A percentile compares a stretch with the other conserved stretches of the same genome.
phyloP scores from a whole-genome alignment of 2,797 vertebrate species.

The Oreonectes daqikongensis region DNA sequence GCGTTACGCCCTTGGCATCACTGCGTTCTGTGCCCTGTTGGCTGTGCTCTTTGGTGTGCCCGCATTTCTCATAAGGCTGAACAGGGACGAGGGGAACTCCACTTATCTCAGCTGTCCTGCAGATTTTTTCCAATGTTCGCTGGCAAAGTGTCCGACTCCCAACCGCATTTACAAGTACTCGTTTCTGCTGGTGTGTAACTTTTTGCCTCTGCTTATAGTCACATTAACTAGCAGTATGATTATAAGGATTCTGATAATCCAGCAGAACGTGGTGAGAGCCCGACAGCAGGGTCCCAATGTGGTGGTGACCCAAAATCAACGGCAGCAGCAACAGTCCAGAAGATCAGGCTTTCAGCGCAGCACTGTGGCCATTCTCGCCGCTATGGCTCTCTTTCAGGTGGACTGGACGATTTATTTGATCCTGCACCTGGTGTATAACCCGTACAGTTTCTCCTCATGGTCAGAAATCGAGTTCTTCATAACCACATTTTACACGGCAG shows the following conservation, averaged over 20 bases:
- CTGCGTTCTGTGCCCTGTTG: conserved; percentile 55
- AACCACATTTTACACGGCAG: conserved; percentile 68
- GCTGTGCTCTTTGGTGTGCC: conserved; percentile 63
- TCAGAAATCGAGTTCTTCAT: conserved; percentile 73
- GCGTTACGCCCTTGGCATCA: conserved; percentile 55
- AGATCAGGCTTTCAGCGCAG: conserved; percentile 61
- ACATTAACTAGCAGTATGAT: conserved; percentile 70
- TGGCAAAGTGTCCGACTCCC: conserved; percentile 55
- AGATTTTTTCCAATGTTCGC: conserved; percentile 71
- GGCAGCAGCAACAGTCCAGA: conserved; percentile 17
- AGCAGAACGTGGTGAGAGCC: conserved; percentile 53
- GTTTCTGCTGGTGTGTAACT: conserved; percentile 62
- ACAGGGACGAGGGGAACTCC: not conserved
- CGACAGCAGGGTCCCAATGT: conserved; percentile 13
- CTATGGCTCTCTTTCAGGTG: conserved; percentile 75
- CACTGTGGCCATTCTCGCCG: conserved; percentile 67
- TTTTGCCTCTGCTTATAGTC: conserved; percentile 73
- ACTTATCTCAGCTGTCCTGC: conserved; percentile 61
- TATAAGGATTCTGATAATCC: conserved; percentile 65
- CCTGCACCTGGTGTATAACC: conserved; percentile 63
- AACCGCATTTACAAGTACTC: conserved; percentile 69
- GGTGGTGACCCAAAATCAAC: conserved; percentile 18
- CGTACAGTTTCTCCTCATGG: conserved; percentile 56
- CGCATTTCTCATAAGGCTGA: conserved; percentile 52
- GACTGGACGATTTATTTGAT: conserved; percentile 74